phyloP scores from a whole-genome alignment of 1,140 invertebrate genomes.

The Lordiphosa stackelbergi region DNA sequence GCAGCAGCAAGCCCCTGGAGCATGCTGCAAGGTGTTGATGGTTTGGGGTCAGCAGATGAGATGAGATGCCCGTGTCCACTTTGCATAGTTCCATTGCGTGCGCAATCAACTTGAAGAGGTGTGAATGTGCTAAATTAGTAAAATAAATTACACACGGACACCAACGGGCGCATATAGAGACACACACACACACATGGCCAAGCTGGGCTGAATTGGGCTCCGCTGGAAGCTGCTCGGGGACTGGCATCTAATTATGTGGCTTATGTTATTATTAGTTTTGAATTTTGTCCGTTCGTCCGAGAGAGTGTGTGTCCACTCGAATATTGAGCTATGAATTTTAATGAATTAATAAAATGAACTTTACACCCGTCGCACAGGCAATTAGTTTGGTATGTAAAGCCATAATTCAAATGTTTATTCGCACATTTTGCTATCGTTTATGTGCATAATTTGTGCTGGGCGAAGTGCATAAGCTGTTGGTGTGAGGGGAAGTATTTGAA shows the following conservation, averaged over 20 bases:
- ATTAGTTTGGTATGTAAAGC: slow-evolving; percentile 34
- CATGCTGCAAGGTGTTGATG: slow-evolving; percentile 24
- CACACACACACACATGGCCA: slow-evolving; percentile 6
- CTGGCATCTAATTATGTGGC: slow-evolving; percentile 57
- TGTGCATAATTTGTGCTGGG: slow-evolving; percentile 49
- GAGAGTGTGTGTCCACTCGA: slow-evolving; percentile 11
- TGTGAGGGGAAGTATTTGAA: too few species aligned
- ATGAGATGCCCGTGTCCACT: slow-evolving; percentile 31
- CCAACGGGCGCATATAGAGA: slow-evolving; percentile 21
- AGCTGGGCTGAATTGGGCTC: slow-evolving; percentile 8
- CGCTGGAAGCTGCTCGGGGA: slow-evolving; percentile 31
- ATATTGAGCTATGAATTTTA: slow-evolving; percentile 69
- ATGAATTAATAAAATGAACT: slow-evolving; percentile 71
- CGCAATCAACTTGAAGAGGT: slow-evolving; percentile 58
- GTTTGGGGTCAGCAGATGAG: slow-evolving; percentile 7
- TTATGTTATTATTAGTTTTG: slow-evolving; percentile 68
- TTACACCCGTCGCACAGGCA: slow-evolving; percentile 37
- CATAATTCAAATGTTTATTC: slow-evolving; percentile 68
- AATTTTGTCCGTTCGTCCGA: slow-evolving; percentile 20
- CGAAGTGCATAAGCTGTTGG: neutral
- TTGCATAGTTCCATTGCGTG: slow-evolving; percentile 40
- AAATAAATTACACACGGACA: slow-evolving; percentile 64
- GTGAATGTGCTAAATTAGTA: slow-evolving; percentile 67
- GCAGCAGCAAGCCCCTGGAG: slow-evolving; percentile 40
- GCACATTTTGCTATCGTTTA: slow-evolving; percentile 69